Evolutionary conservation across 2,888 invertebrate species (phyloP).

Genomic region (Drosophila trichaetosa): DNA sequence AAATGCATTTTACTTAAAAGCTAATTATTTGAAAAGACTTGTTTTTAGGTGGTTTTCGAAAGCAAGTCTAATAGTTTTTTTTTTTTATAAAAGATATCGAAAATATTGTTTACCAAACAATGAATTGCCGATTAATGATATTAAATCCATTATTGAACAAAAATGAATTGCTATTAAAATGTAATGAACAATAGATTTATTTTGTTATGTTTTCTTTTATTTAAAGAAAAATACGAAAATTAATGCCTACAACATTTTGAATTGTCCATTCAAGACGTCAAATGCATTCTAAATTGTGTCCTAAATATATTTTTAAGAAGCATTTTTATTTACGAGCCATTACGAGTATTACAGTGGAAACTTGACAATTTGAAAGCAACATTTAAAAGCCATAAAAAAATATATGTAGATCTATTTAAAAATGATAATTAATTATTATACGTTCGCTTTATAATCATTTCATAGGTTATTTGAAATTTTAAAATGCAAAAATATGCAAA

Average conservation of each 20-base stretch:
- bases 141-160: background rate
- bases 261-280: background rate
- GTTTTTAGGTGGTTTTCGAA: background rate
- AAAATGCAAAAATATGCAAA: conserved; percentile 12
- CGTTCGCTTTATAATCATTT: background rate
- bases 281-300: background rate
- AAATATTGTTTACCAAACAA: background rate
- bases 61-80: background rate
- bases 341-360: background rate
- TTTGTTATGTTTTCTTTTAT: background rate
- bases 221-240: background rate
- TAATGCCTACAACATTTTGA: background rate
- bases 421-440: background rate
- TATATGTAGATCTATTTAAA: background rate
- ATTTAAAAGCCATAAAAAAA: background rate
- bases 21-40: background rate
- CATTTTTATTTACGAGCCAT: background rate
- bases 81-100: background rate
- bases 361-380: background rate
- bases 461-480: background rate
- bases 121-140: background rate
- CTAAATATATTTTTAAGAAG: background rate
- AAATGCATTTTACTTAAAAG: background rate
- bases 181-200: background rate
- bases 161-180: background rate